Percentiles rank a stretch among this genome's conserved stretches.
These are phyloP conservation scores for Amia ocellicauda DNA, from an alignment of 2,113 vertebrate genomes.

Conservation along the genomic window DNA sequence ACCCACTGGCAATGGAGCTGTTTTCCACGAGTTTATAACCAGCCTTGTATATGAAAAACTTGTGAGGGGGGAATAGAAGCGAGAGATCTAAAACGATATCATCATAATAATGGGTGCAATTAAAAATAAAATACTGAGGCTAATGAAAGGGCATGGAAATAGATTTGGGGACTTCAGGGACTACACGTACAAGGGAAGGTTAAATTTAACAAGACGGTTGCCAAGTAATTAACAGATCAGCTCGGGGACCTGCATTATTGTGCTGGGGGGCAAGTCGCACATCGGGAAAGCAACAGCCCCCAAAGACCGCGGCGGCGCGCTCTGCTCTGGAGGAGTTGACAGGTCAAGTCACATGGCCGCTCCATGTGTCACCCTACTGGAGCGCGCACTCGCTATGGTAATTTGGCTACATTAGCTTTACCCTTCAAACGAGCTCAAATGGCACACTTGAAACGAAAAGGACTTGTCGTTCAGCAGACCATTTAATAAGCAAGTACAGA, in stretches of 20 bases:
- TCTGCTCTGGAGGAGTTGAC: no score
- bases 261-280: background rate
- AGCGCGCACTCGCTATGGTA: constrained; percentile 46
- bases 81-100: no score
- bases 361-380: constrained; percentile 54
- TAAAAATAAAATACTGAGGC: background rate
- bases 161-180: constrained; percentile 58
- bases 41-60: no score
- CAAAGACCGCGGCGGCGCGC: background rate
- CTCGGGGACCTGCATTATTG: constrained; percentile 2
- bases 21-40: no score
- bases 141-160: constrained; percentile 25
- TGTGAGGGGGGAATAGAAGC: no score
- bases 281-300: background rate
- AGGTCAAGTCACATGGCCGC: constrained; percentile 55
- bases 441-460: constrained; percentile 34
- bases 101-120: background rate
- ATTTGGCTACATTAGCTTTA: constrained; percentile 57
- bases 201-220: constrained; percentile 5
- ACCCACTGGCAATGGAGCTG: no score
- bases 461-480: constrained; percentile 43
- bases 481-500: constrained; percentile 56
- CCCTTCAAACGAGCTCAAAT: constrained; percentile 51
- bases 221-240: constrained; percentile 10
- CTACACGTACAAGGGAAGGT: background rate